These are phyloP conservation scores for Ivindomyrus marchei DNA, from an alignment of 2,113 vertebrate genomes.

Conservation along the genomic window DNA sequence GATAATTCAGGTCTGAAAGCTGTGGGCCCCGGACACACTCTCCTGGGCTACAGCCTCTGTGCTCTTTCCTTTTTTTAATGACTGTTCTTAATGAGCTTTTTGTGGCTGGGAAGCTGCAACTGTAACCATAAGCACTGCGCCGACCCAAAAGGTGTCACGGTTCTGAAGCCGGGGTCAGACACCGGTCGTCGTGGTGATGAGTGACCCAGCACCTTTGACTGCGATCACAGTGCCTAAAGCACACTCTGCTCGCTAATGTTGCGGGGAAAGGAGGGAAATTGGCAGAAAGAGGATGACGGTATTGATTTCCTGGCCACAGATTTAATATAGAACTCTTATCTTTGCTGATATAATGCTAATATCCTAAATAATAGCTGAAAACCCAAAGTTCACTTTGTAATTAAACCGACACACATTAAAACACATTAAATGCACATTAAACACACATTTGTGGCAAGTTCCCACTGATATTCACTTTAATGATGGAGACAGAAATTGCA, in stretches of 20 bases:
- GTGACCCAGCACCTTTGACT: background rate
- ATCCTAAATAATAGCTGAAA: background rate
- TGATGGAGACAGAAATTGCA: background rate
- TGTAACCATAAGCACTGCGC: background rate
- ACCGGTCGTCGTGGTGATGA: background rate
- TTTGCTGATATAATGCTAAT: background rate
- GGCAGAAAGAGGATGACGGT: background rate
- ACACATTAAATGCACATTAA: background rate
- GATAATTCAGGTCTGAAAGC: background rate
- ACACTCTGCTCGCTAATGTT: background rate
- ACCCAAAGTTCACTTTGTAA: background rate
- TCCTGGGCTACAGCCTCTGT: background rate
- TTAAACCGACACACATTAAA: background rate
- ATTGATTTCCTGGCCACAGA: background rate
- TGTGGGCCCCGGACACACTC: background rate
- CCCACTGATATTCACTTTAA: background rate
- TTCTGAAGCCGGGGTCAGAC: background rate
- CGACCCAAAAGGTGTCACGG: background rate
- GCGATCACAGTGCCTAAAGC: background rate
- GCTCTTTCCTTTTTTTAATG: background rate
- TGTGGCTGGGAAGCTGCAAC: background rate
- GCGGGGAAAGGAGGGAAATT: background rate
- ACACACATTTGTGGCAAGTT: background rate
- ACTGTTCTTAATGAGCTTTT: background rate
- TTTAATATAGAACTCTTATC: background rate